A percentile compares a stretch with the other conserved stretches of the same genome.
phyloP scores from a whole-genome alignment of 2,797 vertebrate genomes.

The Crocidura indochinensis region DNA sequence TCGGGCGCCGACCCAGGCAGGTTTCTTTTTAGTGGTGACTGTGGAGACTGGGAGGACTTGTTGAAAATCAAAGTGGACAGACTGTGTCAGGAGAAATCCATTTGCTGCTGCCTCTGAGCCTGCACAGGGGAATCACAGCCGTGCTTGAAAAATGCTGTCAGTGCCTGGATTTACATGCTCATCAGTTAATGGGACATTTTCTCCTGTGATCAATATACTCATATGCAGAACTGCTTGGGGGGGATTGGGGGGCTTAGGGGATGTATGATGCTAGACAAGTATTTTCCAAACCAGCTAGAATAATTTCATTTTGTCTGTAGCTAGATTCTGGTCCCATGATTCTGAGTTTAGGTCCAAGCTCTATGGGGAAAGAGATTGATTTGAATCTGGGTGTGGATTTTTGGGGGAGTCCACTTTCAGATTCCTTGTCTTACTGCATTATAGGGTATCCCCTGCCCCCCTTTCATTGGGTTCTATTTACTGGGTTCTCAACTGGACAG shows the following conservation, averaged over 20 bases:
- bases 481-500: conserved; percentile 74
- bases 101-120: conserved; percentile 69
- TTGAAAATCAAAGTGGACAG: not conserved
- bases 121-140: conserved; percentile 37
- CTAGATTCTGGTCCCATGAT: conserved; percentile 40
- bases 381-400: not conserved
- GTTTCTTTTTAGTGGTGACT: no score
- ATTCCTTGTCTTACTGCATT: conserved; percentile 49
- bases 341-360: conserved; percentile 61
- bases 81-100: conserved; percentile 57
- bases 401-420: no score
- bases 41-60: conserved; percentile 23
- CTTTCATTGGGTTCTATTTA: conserved; percentile 69
- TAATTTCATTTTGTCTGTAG: conserved; percentile 26
- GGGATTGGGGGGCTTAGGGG: no score
- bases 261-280: not conserved
- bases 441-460: conserved; percentile 59
- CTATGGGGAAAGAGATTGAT: conserved; percentile 20
- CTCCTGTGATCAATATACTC: not conserved
- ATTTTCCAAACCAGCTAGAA: not conserved
- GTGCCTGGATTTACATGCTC: conserved; percentile 50
- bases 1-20: no score
- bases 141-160: conserved; percentile 53
- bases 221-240: not conserved
- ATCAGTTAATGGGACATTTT: conserved; percentile 39